Evolutionary conservation across 2,797 vertebrate species (phyloP).

Genomic region (Macropus fuliginosus): DNA sequence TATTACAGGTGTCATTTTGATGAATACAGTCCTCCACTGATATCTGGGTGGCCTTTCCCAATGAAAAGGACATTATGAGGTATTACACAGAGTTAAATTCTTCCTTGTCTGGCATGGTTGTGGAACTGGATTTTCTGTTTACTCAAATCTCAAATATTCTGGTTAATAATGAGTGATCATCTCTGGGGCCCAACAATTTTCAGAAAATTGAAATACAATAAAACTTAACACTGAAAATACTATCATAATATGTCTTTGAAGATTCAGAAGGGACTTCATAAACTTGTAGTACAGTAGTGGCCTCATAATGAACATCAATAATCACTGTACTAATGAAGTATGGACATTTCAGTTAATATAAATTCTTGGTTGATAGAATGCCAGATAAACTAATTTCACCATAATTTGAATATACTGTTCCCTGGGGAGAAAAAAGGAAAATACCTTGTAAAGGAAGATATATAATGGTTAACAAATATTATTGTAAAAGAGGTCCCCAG

Average conservation of each 20-base stretch:
- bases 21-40: background rate
- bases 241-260: background rate
- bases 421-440: slow-evolving; percentile 36
- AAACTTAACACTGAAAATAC: background rate
- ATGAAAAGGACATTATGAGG: background rate
- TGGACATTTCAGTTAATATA: background rate
- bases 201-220: background rate
- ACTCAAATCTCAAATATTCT: background rate
- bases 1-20: background rate
- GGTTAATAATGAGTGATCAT: background rate
- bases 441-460: background rate
- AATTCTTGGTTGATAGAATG: slow-evolving; percentile 7
- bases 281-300: background rate
- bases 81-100: background rate
- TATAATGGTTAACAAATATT: background rate
- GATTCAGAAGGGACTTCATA: background rate
- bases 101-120: background rate
- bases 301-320: background rate
- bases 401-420: slow-evolving; percentile 1
- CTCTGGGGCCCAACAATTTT: background rate
- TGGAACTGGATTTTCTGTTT: background rate
- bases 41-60: background rate
- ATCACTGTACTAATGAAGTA: background rate
- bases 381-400: background rate
- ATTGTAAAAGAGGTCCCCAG: background rate